Conservation (phyloP, 37 sponge, comb jelly and placozoan species). For the Petrosia ficiformis region DNA sequence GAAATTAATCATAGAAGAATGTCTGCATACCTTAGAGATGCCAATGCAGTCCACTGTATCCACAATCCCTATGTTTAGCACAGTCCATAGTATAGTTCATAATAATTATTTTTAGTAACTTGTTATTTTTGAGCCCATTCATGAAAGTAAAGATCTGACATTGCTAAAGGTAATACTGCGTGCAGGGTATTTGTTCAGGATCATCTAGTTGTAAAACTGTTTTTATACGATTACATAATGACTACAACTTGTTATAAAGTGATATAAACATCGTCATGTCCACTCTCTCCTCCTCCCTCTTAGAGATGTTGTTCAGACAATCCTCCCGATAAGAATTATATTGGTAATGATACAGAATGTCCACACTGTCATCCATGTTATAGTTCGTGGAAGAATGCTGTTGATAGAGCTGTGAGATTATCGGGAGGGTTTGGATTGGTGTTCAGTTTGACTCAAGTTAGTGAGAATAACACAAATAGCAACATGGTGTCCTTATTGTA, state of each 20-base stretch:
- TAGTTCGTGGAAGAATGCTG: slow-evolving; percentile 25
- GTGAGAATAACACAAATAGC: not conserved
- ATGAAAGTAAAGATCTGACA: too few species aligned
- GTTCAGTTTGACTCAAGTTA: slow-evolving; percentile 77
- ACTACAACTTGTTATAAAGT: too few species aligned
- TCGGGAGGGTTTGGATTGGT: slow-evolving; percentile 75
- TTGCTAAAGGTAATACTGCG: not conserved
- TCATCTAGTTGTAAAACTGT: not conserved
- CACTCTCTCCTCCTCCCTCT: not conserved
- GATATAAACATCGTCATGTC: too few species aligned
- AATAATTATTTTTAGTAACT: too few species aligned
- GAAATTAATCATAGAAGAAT: too few species aligned
- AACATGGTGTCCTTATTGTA: not conserved
- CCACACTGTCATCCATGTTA: slow-evolving; percentile 59
- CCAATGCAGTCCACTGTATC: too few species aligned
- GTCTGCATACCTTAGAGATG: too few species aligned
- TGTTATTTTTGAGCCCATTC: too few species aligned
- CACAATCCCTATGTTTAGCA: too few species aligned
- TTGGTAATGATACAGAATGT: slow-evolving; percentile 1
- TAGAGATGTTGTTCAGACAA: slow-evolving; percentile 4
- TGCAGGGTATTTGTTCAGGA: not conserved
- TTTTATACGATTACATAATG: not conserved
- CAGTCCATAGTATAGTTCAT: too few species aligned
- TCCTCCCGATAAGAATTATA: not conserved
- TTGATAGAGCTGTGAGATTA: slow-evolving; percentile 30